Base-by-base conservation (phyloP, 2,797 vertebrate species). In the Pseudotriccus pelzelni region DNA sequence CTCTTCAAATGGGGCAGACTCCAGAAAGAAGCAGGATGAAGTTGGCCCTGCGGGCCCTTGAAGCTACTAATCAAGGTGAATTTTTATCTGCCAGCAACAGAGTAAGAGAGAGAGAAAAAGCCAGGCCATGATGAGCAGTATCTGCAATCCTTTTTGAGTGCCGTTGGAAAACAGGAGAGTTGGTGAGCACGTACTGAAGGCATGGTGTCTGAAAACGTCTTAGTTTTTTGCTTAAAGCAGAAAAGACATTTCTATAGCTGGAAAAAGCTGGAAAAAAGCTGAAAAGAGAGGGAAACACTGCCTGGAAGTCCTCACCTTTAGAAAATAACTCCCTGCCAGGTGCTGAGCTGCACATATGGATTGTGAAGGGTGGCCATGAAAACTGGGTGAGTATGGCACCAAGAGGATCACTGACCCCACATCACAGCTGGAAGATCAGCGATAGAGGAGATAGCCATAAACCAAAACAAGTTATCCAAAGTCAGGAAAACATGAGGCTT, bases 391-490 rank as follows among this genome's bases (percentile, higher is more conserved):
- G 20, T 30, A 41, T 18, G 34, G 64, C 36, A 83, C 14, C 37
- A 49, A 49, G 63, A 70, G 20, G 36, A 67, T 58, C 56, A 18
- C 24, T 79, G 52, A 14, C 49, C 55, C 36, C 2, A 0, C 0
- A 4, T 67, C 41, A 68, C 39, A 72, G 58, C 37, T 49, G 17
- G 47, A 39, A 80, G 17, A 67, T 49, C 16, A 75, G 46, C 1
- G 0, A 18, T 14, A 30, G 24, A 91, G 37, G 28, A 77, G 24
- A 68, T 7, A 50, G 2, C 55, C 39, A 28, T 60, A 58, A 75
- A 58, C 16, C 72, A 79, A 69, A 82, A 0, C n/a, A 73, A 9
- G 10, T 72, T 69, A 32, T 60, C 30, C 0, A 0, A 53, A 76
- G 24, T 58, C 27, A 49, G 67, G 43, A 66, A 79, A 59, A n/a